These are phyloP conservation scores for Tiliacea citrago DNA, from an alignment of 2,888 invertebrate species.

Conservation along the genomic window DNA sequence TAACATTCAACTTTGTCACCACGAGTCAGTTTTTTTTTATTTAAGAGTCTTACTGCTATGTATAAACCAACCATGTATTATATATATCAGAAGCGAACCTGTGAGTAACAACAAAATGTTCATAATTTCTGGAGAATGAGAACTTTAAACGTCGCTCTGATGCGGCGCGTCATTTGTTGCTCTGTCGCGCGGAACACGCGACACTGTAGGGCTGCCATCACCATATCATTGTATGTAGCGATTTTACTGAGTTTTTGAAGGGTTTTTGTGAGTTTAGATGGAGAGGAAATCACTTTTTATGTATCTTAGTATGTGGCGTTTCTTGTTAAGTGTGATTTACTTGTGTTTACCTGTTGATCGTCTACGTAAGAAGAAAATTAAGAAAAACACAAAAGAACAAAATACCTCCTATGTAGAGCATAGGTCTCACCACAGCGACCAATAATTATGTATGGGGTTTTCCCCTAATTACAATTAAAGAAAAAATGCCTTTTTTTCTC, in stretches of 20 bases:
- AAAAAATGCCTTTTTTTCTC: too few species aligned
- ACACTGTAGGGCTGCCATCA: slow-evolving; percentile 45
- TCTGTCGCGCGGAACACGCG: slow-evolving; percentile 53
- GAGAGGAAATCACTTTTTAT: neutral
- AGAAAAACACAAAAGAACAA: neutral
- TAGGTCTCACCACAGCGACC: neutral
- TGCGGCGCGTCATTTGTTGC: slow-evolving; percentile 65
- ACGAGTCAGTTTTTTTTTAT: neutral
- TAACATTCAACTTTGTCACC: neutral
- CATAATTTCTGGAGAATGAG: slow-evolving; percentile 45
- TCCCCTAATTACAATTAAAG: too few species aligned
- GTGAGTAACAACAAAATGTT: slow-evolving; percentile 41
- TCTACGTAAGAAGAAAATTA: neutral
- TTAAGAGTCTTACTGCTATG: neutral
- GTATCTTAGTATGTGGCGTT: neutral
- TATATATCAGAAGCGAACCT: slow-evolving; percentile 9
- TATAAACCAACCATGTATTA: slow-evolving; percentile 19
- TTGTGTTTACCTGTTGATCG: neutral
- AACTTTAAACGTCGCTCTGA: slow-evolving; percentile 43
- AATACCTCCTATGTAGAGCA: neutral
- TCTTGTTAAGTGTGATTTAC: neutral
- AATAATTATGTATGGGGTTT: too few species aligned
- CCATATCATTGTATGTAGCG: slow-evolving; percentile 12
- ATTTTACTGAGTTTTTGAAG: neutral
- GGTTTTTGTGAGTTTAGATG: neutral